Percentiles rank a stretch among this genome's conserved stretches.
Conservation (phyloP, 2,888 invertebrate species). For the Rhabditoides inermis region DNA sequence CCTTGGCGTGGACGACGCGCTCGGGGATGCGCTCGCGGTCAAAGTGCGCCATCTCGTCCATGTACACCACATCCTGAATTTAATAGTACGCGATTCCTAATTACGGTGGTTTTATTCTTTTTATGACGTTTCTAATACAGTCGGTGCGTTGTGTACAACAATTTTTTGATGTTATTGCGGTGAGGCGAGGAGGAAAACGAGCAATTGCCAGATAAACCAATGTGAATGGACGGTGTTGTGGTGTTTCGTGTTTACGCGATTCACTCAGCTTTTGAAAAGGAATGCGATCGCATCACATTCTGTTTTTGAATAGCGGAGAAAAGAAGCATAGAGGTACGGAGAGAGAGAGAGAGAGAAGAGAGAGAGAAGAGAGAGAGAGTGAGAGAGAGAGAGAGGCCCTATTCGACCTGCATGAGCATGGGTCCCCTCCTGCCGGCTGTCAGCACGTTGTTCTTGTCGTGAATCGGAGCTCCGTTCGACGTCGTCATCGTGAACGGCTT, state of each 20-base stretch:
- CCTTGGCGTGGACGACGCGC: constrained; percentile 73
- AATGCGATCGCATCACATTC: too few species aligned
- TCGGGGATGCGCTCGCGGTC: constrained; percentile 79
- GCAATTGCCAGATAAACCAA: too few species aligned
- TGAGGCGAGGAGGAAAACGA: too few species aligned
- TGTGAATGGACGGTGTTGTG: too few species aligned
- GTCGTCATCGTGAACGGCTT: constrained; percentile 66
- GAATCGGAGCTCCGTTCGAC: constrained; percentile 72
- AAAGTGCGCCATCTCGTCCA: constrained; percentile 64
- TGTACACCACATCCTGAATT: constrained; percentile 63
- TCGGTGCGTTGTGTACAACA: too few species aligned
- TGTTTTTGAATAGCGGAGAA: too few species aligned
- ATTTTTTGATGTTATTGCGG: too few species aligned
- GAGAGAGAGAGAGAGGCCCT: too few species aligned
- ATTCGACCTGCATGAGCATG: constrained; percentile 8
- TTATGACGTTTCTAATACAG: too few species aligned
- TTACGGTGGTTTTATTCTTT: background rate
- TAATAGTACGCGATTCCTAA: background rate
- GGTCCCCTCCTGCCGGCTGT: constrained; percentile 68
- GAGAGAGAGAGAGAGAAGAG: background rate
- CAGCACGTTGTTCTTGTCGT: constrained; percentile 67
- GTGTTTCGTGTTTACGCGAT: too few species aligned
- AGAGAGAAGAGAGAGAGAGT: background rate
- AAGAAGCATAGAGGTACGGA: too few species aligned
- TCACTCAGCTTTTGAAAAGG: too few species aligned